Evolutionary conservation across 1,140 invertebrate species (phyloP), one percentile per base, ranked within the genome.

Genomic region (Nephotettix cincticeps): DNA sequence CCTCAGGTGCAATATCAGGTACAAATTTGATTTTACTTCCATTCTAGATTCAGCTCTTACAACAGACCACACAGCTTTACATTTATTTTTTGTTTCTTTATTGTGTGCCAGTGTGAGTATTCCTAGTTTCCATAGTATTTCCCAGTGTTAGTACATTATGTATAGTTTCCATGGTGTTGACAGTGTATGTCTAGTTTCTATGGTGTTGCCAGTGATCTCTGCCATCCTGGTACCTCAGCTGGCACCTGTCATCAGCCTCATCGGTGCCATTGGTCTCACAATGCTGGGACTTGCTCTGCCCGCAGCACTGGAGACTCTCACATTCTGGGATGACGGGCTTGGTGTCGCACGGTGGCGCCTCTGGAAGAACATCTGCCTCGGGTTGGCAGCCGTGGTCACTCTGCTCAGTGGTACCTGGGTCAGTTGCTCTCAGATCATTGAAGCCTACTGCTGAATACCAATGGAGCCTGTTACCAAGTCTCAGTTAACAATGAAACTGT

Each of bases 231-330:
- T 97, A 67, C 94, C 95, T 1, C 89, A 96, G 76, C 81, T 98
- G 17, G 94, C 94, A 3, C 88, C 94, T 1, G 91, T 98, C 77
- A 98, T 98, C 70, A 94, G 95, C 0, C 83, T 97, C 1, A 92
- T 98, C 14, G 96, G 96, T 51, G 91, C 93, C 0, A 87, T 97
- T 0, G 93, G 92, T 73, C 86, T 95, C 0, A 94, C 93, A 23
- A 93, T 93, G 19, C 84, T 98, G 11, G 95, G 95, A 14, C 84
- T 98, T 1, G 95, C 98, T 74, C 93, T 98, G 77, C 96, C 96
- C 1, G 90, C 95, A 1, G 80, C 95, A 3, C 93, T 98, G 72
- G 94, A 98, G n/a, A 70, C 68, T 1, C 23, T 70, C 23, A 51
- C 51, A 0, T 70, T 56, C 54, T 70, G 68, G 68, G 68, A 70